Conservation (phyloP, 1,140 invertebrate genomes). For the Hylaeus volcanicus region DNA sequence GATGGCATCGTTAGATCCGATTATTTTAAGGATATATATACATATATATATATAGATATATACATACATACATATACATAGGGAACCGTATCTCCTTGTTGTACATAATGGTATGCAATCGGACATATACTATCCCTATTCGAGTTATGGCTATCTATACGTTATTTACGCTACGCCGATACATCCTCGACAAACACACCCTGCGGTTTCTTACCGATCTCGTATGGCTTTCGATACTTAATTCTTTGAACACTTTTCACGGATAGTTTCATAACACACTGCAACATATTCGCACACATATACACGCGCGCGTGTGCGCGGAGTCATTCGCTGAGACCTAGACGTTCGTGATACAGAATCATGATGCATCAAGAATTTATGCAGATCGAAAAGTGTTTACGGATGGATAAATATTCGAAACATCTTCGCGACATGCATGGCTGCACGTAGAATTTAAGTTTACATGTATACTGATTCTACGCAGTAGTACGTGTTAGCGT, state of each 20-base stretch:
- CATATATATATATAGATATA: too few species aligned
- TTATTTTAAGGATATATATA: background rate
- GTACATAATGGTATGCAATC: constrained; percentile 23
- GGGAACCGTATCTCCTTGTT: background rate
- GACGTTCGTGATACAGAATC: constrained; percentile 13
- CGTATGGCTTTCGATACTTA: constrained; percentile 60
- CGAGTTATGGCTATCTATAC: background rate
- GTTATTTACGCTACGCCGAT: background rate
- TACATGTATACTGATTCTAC: constrained; percentile 62
- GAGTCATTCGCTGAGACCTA: background rate
- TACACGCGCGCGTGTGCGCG: background rate
- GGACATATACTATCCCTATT: background rate
- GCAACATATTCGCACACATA: background rate
- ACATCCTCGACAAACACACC: constrained; percentile 29
- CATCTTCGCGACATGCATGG: constrained; percentile 70
- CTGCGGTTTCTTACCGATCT: constrained; percentile 47
- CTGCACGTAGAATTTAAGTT: constrained; percentile 72
- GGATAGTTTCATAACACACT: constrained; percentile 1
- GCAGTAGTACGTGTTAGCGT: constrained; percentile 69
- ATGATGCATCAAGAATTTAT: constrained; percentile 22
- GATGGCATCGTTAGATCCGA: background rate
- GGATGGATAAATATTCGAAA: constrained; percentile 44
- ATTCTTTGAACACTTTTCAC: constrained; percentile 34
- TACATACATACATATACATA: background rate
- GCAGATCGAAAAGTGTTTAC: constrained; percentile 21